Evolutionary conservation across 2,113 vertebrate genomes (phyloP), one percentile per base, ranked within the genome.

Genomic region (Rhinopomastus cyanomelas): DNA sequence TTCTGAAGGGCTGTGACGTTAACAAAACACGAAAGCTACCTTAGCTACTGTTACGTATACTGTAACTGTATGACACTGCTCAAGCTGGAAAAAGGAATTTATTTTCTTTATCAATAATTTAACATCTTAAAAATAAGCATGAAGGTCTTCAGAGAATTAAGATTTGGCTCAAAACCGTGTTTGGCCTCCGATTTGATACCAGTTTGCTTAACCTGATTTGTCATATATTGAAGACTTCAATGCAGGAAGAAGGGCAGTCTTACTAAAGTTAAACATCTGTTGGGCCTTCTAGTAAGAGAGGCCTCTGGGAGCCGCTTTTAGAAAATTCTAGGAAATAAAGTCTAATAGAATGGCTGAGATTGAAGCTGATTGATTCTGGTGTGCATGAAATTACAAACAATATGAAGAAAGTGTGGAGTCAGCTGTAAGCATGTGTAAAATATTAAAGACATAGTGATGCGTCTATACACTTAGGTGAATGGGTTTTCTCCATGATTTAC

Each of bases 211-310:
- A 85, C 37, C 44, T 94, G 62, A 77, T 94, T 93, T 92, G 71
- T 95, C 69, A 78, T 89, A 56, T 94, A 32, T n/a, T 89, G 51
- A 81, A 81, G 78, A 71, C 42, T 64, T 53, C 60, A 92, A 69
- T 87, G 68, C 74, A 84, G 92, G 73, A 89, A 92, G 72, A 46
- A 94, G 36, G 30, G 36, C 52, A 56, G 66, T 66, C 77, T 95
- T 89, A 94, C 94, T 94, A 88, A 92, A 89, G 76, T 78, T 93
- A 81, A 93, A 92, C 96, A 88, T 94, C 92, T 94, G 57, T 82
- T 92, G 26, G 91, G 95, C 83, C 64, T 89, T 95, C 93, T 89
- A 87, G 86, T 89, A 94, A 52, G 95, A 42, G 23, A 85, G 83
- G 64, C 65, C 48, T 82, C 36, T 36, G 82, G n/a, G 39, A 95